Evolutionary conservation across 2,888 invertebrate species (phyloP).

Genomic region (Luperina nickerlii): DNA sequence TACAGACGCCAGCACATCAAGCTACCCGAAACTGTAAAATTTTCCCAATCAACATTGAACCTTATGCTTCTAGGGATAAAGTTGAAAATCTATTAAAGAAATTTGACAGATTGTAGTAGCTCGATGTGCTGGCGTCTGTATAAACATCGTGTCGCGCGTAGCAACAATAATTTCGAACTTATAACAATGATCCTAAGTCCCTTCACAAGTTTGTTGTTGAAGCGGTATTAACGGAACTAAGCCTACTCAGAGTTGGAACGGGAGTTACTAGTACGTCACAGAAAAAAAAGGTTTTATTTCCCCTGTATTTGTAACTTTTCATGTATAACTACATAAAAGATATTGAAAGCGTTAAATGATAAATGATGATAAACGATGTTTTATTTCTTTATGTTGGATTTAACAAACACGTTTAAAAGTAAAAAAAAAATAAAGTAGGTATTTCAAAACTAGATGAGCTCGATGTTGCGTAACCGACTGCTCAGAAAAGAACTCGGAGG

Average conservation of each 20-base stretch:
- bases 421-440: not conserved
- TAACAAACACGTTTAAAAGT: too few species aligned
- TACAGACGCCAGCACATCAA: too few species aligned
- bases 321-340: too few species aligned
- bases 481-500: not conserved
- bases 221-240: constrained; percentile 22
- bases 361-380: too few species aligned
- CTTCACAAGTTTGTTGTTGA: constrained; percentile 38
- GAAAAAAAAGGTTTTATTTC: not conserved
- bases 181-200: constrained; percentile 29
- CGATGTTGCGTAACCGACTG: too few species aligned
- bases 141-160: not conserved
- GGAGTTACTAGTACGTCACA: not conserved
- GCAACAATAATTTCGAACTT: constrained; percentile 27
- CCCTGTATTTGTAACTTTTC: not conserved
- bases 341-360: not conserved
- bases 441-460: not conserved
- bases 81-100: too few species aligned
- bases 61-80: too few species aligned
- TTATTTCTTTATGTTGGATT: not conserved
- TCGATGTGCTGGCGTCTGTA: too few species aligned
- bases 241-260: constrained; percentile 22
- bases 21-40: too few species aligned
- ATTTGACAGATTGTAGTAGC: too few species aligned
- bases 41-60: too few species aligned